Evolutionary conservation across 2,797 vertebrate species (phyloP).

Genomic region (Syndactyla subalaris): DNA sequence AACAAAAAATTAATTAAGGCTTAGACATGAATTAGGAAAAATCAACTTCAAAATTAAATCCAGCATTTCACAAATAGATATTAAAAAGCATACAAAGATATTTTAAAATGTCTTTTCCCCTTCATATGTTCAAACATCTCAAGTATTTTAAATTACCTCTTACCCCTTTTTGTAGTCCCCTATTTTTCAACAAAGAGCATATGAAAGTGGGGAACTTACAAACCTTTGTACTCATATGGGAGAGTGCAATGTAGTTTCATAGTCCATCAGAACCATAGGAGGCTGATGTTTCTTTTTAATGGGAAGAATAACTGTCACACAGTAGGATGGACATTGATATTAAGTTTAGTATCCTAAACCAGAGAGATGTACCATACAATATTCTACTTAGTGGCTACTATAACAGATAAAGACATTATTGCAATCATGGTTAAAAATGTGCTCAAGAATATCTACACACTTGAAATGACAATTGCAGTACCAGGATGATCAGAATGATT

Average conservation of each 20-base stretch:
- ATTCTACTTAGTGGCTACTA: neutral
- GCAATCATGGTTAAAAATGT: neutral
- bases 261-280: neutral
- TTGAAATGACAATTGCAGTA: conserved; percentile 33
- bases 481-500: neutral
- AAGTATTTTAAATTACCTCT: neutral
- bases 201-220: neutral
- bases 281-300: neutral
- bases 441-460: neutral
- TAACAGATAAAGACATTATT: neutral
- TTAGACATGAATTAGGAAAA: neutral
- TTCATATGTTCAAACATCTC: neutral
- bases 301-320: neutral
- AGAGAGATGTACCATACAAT: neutral
- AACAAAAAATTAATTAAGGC: neutral
- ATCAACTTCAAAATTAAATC: neutral
- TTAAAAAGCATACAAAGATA: neutral
- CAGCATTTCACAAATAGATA: neutral
- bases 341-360: neutral
- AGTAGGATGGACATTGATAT: neutral
- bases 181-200: neutral
- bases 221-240: neutral
- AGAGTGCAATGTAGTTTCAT: neutral
- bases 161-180: neutral
- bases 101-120: neutral